A percentile compares a stretch with the other conserved stretches of the same genome.
These are phyloP conservation scores for Drosophila multiciliata DNA, from an alignment of 2,888 invertebrate genomes.

Conservation along the genomic window DNA sequence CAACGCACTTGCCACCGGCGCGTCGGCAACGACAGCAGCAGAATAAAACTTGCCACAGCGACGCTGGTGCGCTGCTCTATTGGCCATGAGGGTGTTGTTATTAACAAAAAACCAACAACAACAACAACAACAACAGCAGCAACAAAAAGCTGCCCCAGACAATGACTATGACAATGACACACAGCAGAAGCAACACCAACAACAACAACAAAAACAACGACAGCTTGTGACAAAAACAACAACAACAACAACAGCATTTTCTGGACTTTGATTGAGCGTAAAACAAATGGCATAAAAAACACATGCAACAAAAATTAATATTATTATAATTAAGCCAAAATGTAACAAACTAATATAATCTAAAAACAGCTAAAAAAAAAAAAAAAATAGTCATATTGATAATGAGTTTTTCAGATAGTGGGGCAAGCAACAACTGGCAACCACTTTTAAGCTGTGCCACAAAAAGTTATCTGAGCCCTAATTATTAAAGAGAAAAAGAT, in stretches of 20 bases:
- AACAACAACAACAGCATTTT: slow-evolving; percentile 14
- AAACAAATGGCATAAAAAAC: slow-evolving; percentile 23
- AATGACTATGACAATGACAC: slow-evolving; percentile 39
- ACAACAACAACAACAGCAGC: slow-evolving; percentile 13
- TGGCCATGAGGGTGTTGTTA: slow-evolving; percentile 81
- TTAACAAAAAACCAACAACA: slow-evolving; percentile 27
- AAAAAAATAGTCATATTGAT: not conserved
- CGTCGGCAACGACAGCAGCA: not conserved
- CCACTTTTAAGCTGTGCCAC: no score
- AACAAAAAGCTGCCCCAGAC: slow-evolving; percentile 36
- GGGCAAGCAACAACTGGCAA: no score
- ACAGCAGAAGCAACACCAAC: slow-evolving; percentile 25
- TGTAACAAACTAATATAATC: slow-evolving; percentile 5
- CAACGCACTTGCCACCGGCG: slow-evolving; percentile 43
- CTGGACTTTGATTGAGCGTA: slow-evolving; percentile 54
- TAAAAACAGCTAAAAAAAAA: not conserved
- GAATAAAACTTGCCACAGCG: slow-evolving; percentile 17
- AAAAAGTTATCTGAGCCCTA: no score
- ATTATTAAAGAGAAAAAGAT: no score
- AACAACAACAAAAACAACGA: slow-evolving; percentile 4
- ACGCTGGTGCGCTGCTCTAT: slow-evolving; percentile 50
- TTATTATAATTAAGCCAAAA: not conserved
- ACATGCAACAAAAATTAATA: slow-evolving; percentile 16
- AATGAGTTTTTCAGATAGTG: not conserved
- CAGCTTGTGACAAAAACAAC: not conserved